These are phyloP conservation scores for Cerastoderma edule DNA, from an alignment of 2,888 invertebrate species.

Conservation along the genomic window DNA sequence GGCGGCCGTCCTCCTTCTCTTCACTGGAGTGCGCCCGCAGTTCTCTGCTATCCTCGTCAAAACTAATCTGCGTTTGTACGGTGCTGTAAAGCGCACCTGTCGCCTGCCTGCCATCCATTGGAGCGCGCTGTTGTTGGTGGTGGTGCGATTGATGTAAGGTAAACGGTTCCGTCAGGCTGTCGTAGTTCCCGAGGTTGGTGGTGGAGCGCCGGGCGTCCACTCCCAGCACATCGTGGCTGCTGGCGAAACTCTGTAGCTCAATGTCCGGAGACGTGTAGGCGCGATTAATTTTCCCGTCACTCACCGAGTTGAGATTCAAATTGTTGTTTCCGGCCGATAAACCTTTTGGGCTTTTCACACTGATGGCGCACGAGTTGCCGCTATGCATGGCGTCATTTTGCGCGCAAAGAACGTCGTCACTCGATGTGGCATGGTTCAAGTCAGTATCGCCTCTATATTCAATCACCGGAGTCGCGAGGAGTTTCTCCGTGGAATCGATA, in stretches of 20 bases:
- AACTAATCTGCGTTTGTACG: constrained; percentile 50
- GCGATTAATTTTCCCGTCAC: constrained; percentile 77
- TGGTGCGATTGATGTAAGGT: constrained; percentile 47
- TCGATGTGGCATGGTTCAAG: constrained; percentile 36
- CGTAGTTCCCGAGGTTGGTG: constrained; percentile 33
- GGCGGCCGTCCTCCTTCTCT: constrained; percentile 46
- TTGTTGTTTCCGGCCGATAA: constrained; percentile 45
- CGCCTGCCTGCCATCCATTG: constrained; percentile 22
- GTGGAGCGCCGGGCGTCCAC: constrained; percentile 47
- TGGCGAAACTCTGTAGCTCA: constrained; percentile 73
- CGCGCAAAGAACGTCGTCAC: constrained; percentile 29
- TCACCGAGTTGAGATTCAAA: constrained; percentile 34
- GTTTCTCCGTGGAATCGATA: constrained; percentile 80
- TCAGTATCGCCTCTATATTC: constrained; percentile 36
- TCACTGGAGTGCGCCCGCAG: constrained; percentile 32
- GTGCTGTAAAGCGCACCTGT: constrained; percentile 50
- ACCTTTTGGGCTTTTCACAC: constrained; percentile 46
- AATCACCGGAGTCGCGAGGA: constrained; percentile 48
- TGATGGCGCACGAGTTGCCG: constrained; percentile 39
- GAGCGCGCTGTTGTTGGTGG: constrained; percentile 14
- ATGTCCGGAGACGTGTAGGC: constrained; percentile 81
- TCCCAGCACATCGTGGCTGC: constrained; percentile 52
- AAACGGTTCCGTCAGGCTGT: constrained; percentile 50
- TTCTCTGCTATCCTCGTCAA: constrained; percentile 60
- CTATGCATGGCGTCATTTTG: constrained; percentile 49